Percentiles rank a stretch among this genome's conserved stretches.
phyloP scores from a whole-genome alignment of 2,797 vertebrate species.

The Protonibea diacanthus region DNA sequence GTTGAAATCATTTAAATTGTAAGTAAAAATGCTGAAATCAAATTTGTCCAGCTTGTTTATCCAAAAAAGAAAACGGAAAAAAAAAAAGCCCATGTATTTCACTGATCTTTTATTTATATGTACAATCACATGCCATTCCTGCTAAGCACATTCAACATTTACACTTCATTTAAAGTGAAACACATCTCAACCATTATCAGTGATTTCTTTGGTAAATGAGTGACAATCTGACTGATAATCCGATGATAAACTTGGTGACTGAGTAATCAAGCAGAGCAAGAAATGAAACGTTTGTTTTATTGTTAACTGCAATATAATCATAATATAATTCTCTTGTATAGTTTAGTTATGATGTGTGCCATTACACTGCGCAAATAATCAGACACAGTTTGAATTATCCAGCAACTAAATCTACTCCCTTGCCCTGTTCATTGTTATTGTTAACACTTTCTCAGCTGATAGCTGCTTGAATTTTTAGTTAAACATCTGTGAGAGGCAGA shows the following conservation, averaged over 20 bases:
- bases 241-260: neutral
- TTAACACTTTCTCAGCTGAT: neutral
- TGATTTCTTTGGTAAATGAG: neutral
- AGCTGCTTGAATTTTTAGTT: neutral
- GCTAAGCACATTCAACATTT: slow-evolving; percentile 20
- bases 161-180: slow-evolving; percentile 12
- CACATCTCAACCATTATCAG: neutral
- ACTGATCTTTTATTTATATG: slow-evolving; percentile 16
- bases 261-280: neutral
- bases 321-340: neutral
- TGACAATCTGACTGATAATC: neutral
- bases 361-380: neutral
- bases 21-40: slow-evolving; percentile 50
- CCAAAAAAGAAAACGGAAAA: neutral
- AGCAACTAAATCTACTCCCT: neutral
- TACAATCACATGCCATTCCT: slow-evolving; percentile 25
- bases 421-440: neutral
- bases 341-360: neutral
- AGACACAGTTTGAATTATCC: neutral
- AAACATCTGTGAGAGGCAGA: slow-evolving; percentile 4
- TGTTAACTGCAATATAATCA: neutral
- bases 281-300: neutral
- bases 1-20: slow-evolving; percentile 39
- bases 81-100: slow-evolving; percentile 1
- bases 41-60: neutral